phyloP scores from a whole-genome alignment of 2,113 vertebrate genomes.

The Oreamnos americanus region DNA sequence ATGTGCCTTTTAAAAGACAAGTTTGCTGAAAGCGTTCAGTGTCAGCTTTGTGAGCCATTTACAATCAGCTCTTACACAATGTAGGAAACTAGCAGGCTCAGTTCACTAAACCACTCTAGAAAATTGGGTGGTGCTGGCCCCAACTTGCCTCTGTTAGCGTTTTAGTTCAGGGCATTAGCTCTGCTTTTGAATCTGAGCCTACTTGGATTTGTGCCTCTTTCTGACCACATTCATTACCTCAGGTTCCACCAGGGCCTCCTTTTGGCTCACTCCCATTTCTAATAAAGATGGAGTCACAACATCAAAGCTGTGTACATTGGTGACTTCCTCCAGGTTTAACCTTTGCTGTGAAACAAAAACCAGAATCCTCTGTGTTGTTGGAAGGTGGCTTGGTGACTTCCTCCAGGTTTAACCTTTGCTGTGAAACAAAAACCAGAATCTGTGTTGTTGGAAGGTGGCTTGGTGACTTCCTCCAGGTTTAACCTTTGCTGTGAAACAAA shows the following conservation, averaged over 20 bases:
- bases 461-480: neutral
- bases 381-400: neutral
- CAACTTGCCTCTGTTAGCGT: neutral
- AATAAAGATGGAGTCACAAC: slow-evolving; percentile 20
- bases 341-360: slow-evolving; percentile 6
- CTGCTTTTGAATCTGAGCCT: slow-evolving; percentile 19
- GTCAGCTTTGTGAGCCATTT: slow-evolving; percentile 27
- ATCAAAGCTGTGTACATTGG: neutral
- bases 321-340: slow-evolving; percentile 7
- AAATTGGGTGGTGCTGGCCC: neutral
- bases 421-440: neutral
- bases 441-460: neutral
- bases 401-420: slow-evolving; percentile 34
- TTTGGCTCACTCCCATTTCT: neutral
- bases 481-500: slow-evolving; percentile 25
- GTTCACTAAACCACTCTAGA: slow-evolving; percentile 5
- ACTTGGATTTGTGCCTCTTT: slow-evolving; percentile 31
- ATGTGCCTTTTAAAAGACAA: slow-evolving; percentile 8
- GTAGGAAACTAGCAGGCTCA: neutral
- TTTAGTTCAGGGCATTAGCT: slow-evolving; percentile 40
- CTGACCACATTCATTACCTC: slow-evolving; percentile 18
- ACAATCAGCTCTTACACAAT: neutral
- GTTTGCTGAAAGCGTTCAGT: neutral
- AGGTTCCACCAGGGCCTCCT: slow-evolving; percentile 7
- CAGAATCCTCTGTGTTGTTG: neutral